Base-by-base conservation (phyloP, 2,888 invertebrate genomes). In the Panzeria rudis region DNA sequence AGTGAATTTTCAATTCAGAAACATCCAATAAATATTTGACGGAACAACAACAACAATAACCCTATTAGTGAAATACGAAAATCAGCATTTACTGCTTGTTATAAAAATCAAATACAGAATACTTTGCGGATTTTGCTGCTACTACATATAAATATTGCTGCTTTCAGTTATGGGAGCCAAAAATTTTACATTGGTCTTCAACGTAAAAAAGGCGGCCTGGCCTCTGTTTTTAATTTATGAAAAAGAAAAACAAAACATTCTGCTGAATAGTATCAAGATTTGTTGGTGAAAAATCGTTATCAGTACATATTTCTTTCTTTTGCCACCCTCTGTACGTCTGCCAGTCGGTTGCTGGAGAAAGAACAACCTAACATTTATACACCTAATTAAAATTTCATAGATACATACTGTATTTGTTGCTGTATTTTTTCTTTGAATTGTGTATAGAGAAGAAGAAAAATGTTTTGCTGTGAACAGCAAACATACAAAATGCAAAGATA, bases 211-310 rank as follows among this genome's bases (percentile, higher is more conserved):
- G 11, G 6, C 52, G 20, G 20, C 38, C 41, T 17, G n/a, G 5
- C 17, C 13, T 41, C 15, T 44, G 15, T 2, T 41, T n/a, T n/a
- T n/a, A n/a, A n/a, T n/a, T n/a, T 41, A 11, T 41, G 13, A 11
- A 41, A 41, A 38, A 38, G 2, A 9, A 9, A 17, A 2, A 6
- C 2, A 50, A 17, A 50, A 52, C 2, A 52, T 13, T 52, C 8
- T 8, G 47, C 17, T 17, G 47, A 47, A 17, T 17, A n/a, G n/a
- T n/a, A 17, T 8, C 17, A 17, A 47, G 29, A 29, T 54, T 54
- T 54, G 13, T 23, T 54, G 13, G 25, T 54, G 68, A 59, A 81
- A 81, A 84, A 84, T 84, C 76, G 61, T 84, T 84, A 84, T 72
- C 76, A 71, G 20, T 41, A n/a, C n/a, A n/a, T n/a, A n/a, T 11